Evolutionary conservation across 2,113 vertebrate genomes (phyloP).

Genomic region (Clinocottus analis): DNA sequence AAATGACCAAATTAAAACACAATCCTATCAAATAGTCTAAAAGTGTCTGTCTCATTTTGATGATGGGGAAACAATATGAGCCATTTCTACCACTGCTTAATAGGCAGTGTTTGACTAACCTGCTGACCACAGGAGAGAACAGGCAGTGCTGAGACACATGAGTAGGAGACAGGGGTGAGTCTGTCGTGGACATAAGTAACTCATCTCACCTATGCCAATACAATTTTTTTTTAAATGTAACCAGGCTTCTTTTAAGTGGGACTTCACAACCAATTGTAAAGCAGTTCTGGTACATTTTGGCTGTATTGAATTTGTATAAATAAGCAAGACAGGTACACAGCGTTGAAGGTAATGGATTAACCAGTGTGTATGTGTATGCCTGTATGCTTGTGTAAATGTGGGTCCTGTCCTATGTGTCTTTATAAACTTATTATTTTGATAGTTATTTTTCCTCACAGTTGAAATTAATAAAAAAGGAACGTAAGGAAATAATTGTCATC

Average conservation of each 20-base stretch:
- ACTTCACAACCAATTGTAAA: not conserved
- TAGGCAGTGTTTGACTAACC: conserved; percentile 55
- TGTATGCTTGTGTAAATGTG: not conserved
- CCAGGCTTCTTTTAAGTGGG: not conserved
- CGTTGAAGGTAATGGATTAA: not conserved
- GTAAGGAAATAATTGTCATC: not conserved
- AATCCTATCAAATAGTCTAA: conserved; percentile 29
- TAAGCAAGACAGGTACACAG: not conserved
- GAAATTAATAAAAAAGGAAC: not conserved
- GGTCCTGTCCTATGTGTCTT: not conserved
- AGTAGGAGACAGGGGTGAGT: conserved; percentile 15
- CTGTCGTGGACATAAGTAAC: conserved; percentile 42
- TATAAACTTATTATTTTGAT: not conserved
- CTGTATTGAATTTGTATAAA: not conserved
- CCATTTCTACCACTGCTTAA: conserved; percentile 52
- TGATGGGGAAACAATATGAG: conserved; percentile 35
- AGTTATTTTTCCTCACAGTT: not conserved
- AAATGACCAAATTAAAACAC: conserved; percentile 57
- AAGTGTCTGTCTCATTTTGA: conserved; percentile 34
- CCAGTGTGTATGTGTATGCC: not conserved
- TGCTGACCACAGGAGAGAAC: conserved; percentile 33
- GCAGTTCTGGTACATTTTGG: not conserved
- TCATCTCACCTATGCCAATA: conserved; percentile 28
- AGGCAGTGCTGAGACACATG: conserved; percentile 41
- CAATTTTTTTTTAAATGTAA: not conserved